These are phyloP conservation scores for Steinernema hermaphroditum DNA, from an alignment of 2,888 invertebrate species.

Conservation along the genomic window DNA sequence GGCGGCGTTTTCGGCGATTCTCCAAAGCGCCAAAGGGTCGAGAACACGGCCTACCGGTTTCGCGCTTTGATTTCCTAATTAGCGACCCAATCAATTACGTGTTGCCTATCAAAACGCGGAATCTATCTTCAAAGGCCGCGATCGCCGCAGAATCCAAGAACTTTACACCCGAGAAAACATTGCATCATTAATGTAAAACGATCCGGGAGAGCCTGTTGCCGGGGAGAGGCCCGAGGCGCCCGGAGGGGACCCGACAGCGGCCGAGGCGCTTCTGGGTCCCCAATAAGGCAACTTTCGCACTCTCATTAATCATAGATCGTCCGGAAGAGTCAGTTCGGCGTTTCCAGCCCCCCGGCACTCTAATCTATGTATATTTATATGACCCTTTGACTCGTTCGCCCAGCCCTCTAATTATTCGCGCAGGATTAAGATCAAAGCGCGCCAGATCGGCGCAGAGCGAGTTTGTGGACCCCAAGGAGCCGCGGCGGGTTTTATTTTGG, in stretches of 20 bases:
- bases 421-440: slow-evolving; percentile 30
- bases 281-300: slow-evolving; percentile 25
- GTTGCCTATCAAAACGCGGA: not conserved
- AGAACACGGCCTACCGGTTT: slow-evolving; percentile 1
- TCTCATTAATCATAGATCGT: slow-evolving; percentile 31
- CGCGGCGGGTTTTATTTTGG: not conserved
- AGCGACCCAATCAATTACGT: slow-evolving; percentile 6
- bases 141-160: not conserved
- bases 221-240: no score
- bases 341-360: slow-evolving; percentile 1
- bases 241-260: no score
- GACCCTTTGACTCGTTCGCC: slow-evolving; percentile 18
- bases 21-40: not conserved
- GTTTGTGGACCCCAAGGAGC: not conserved
- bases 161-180: slow-evolving; percentile 14
- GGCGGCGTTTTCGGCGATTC: not conserved
- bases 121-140: not conserved
- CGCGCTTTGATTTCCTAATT: not conserved
- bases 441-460: slow-evolving; percentile 22
- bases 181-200: slow-evolving; percentile 25
- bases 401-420: slow-evolving; percentile 7
- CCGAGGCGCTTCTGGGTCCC: not conserved
- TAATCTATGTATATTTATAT: slow-evolving; percentile 30
- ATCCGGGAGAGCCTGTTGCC: not conserved
- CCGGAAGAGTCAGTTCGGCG: slow-evolving; percentile 5